Conservation (phyloP, 1,140 invertebrate genomes). For the Ceratina calcarata region DNA sequence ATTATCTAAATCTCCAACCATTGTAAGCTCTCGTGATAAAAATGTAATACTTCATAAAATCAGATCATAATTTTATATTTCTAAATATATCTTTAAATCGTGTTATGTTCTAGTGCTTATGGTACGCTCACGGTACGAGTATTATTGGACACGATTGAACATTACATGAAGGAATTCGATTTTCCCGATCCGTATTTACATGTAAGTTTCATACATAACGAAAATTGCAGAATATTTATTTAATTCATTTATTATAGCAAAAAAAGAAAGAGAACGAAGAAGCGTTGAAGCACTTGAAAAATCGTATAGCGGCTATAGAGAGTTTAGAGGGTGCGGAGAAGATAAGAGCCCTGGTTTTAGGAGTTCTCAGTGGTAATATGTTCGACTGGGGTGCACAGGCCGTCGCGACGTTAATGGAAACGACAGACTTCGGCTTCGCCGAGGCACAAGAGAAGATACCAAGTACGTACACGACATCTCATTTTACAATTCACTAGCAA, state of each 20-base stretch:
- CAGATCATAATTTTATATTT: not conserved
- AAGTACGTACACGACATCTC: slow-evolving; percentile 73
- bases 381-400: slow-evolving; percentile 98
- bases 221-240: not conserved
- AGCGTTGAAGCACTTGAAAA: slow-evolving; percentile 81
- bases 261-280: slow-evolving; percentile 86
- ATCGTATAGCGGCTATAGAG: slow-evolving; percentile 82
- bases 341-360: slow-evolving; percentile 82
- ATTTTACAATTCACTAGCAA: not conserved
- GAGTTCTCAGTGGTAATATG: slow-evolving; percentile 92
- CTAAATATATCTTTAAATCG: slow-evolving; percentile 8
- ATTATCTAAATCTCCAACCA: slow-evolving; percentile 89
- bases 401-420: slow-evolving; percentile 91
- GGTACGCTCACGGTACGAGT: slow-evolving; percentile 93
- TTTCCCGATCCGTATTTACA: slow-evolving; percentile 95
- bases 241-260: slow-evolving; percentile 79
- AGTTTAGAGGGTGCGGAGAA: slow-evolving; percentile 80
- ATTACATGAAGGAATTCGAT: slow-evolving; percentile 92
- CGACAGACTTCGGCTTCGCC: slow-evolving; percentile 87
- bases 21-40: slow-evolving; percentile 83
- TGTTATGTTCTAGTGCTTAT: slow-evolving; percentile 85
- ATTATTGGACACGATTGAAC: slow-evolving; percentile 95
- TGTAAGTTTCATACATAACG: slow-evolving; percentile 80
- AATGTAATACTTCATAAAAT: slow-evolving; percentile 43
- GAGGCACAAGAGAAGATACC: slow-evolving; percentile 89